Conservation (phyloP, 2,888 invertebrate genomes). For the Coleophora flavipennella region DNA sequence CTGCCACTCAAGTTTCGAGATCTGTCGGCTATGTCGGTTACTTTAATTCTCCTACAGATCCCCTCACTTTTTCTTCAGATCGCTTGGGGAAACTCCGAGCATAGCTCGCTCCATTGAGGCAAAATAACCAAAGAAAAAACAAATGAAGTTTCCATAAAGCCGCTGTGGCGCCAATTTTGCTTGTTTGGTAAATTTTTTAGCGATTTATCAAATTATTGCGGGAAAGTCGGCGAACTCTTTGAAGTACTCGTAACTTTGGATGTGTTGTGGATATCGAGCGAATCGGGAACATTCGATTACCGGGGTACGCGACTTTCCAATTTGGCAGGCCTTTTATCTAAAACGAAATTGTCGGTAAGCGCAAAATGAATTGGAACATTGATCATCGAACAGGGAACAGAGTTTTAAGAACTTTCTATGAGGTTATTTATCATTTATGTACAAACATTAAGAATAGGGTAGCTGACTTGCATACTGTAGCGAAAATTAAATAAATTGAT, state of each 20-base stretch:
- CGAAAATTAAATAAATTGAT: too few species aligned
- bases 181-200: slow-evolving; percentile 50
- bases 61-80: too few species aligned
- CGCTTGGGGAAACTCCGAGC: too few species aligned
- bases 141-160: slow-evolving; percentile 46
- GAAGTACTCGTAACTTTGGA: slow-evolving; percentile 29
- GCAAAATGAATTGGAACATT: slow-evolving; percentile 24
- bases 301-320: slow-evolving; percentile 57
- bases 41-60: too few species aligned
- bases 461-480: too few species aligned
- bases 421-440: too few species aligned
- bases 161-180: slow-evolving; percentile 44
- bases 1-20: too few species aligned
- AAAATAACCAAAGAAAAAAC: slow-evolving; percentile 25
- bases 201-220: slow-evolving; percentile 57
- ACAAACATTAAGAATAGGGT: too few species aligned
- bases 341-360: slow-evolving; percentile 42
- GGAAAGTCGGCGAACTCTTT: slow-evolving; percentile 52
- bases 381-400: too few species aligned
- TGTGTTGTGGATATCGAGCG: slow-evolving; percentile 39
- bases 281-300: slow-evolving; percentile 51
- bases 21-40: too few species aligned
- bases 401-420: too few species aligned
- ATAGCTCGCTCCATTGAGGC: too few species aligned
- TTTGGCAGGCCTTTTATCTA: slow-evolving; percentile 49